Evolutionary conservation across 2,113 vertebrate genomes (phyloP).

Genomic region (Sinocyclocheilus anshuiensis): DNA sequence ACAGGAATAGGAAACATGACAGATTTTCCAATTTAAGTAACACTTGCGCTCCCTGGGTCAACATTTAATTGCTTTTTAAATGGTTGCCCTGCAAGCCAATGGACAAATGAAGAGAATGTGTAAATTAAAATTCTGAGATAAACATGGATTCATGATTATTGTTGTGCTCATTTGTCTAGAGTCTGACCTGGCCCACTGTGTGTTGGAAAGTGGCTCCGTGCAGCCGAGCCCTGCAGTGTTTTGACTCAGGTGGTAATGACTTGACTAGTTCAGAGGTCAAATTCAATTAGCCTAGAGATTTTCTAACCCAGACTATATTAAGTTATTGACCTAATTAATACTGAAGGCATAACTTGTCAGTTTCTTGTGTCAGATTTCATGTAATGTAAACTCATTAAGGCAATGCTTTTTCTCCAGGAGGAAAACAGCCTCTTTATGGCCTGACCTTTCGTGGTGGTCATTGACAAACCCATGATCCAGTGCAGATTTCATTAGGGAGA

Average conservation of each 20-base stretch:
- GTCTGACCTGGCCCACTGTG: conserved; percentile 54
- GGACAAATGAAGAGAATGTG: conserved; percentile 37
- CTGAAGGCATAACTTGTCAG: conserved; percentile 60
- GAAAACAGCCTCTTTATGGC: conserved; percentile 64
- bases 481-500: conserved; percentile 68
- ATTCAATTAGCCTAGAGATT: conserved; percentile 61
- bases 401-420: conserved; percentile 38
- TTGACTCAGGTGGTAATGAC: conserved; percentile 57
- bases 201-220: conserved; percentile 39
- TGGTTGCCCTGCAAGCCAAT: conserved; percentile 67
- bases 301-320: conserved; percentile 58
- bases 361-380: conserved; percentile 50
- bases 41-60: conserved; percentile 62
- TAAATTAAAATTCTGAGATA: conserved; percentile 70
- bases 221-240: conserved; percentile 51
- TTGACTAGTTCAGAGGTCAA: conserved; percentile 69
- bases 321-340: conserved; percentile 68
- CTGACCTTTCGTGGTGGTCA: conserved; percentile 68
- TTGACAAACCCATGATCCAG: conserved; percentile 71
- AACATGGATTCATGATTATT: conserved; percentile 67
- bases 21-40: conserved; percentile 57
- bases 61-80: conserved; percentile 72
- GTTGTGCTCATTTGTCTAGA: conserved; percentile 60
- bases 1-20: neutral
- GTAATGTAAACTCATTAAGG: conserved; percentile 65